Percentiles rank a stretch among this genome's conserved stretches.
Evolutionary conservation across 2,113 vertebrate species (phyloP).

Genomic region (Coracopsis vasa): DNA sequence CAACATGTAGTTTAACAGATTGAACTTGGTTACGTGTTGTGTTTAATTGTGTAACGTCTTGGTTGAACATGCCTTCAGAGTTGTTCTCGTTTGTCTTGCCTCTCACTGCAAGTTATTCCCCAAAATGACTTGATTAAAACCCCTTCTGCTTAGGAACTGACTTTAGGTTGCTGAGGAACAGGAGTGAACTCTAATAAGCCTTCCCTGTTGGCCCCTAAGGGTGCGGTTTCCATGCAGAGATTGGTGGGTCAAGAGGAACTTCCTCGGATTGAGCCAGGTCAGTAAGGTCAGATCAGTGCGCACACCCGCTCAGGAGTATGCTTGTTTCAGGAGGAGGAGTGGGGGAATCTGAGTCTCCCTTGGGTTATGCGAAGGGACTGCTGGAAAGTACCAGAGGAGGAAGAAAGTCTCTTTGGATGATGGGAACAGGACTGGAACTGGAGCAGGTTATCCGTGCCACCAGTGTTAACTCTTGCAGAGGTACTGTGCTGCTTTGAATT

Average conservation of each 20-base stretch:
- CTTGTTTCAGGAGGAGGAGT: neutral
- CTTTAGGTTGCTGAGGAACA: neutral
- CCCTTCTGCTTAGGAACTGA: neutral
- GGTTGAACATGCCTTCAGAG: neutral
- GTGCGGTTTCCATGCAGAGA: neutral
- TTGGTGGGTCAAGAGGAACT: neutral
- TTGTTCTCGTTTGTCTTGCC: neutral
- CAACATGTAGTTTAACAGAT: neutral
- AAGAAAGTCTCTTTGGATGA: neutral
- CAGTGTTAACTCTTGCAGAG: fast-evolving
- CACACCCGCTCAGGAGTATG: fast-evolving
- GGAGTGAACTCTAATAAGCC: neutral
- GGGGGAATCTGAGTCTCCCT: no score
- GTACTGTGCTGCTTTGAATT: fast-evolving
- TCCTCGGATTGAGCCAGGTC: neutral
- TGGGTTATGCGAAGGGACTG: neutral
- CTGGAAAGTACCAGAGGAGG: neutral
- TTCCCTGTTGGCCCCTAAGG: neutral
- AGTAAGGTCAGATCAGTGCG: neutral
- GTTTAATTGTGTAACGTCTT: neutral
- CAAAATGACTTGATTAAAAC: neutral
- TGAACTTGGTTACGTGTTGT: neutral
- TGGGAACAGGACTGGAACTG: neutral
- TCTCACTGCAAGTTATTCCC: neutral
- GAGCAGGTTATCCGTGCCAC: neutral